Base-by-base conservation (phyloP, 2,113 vertebrate genomes). In the Semicossyphus pulcher region DNA sequence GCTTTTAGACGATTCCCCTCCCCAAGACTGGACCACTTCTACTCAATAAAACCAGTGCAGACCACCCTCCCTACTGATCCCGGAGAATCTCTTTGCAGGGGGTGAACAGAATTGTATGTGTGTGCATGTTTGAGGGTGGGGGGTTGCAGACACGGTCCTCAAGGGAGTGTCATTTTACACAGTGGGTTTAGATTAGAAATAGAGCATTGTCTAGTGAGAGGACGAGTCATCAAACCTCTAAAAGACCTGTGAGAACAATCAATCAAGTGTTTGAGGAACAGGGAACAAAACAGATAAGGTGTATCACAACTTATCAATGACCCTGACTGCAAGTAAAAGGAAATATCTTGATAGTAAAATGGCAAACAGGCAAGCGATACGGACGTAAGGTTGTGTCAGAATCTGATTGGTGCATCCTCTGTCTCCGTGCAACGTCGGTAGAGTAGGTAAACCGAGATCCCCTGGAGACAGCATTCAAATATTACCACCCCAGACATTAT, bases 401-500 rank as follows among this genome's bases (percentile, higher is more conserved):
- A 58, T 88, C 73, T 87, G 85, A 88, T 89, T 88, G 86, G 87
- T 89, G 71, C 82, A 57, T 86, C 81, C 70, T 81, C 86, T 90
- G 87, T 92, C 77, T 88, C 85, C 65, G 80, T 86, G 88, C 85
- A 66, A 49, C 36, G 44, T 72, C 74, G 76, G 73, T 86, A 81
- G 82, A 66, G 36, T 70, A 70, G 85, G 84, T 65, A 70, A 76
- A 72, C 63, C 71, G 69, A 89, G 81, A 85, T 78, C 81, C 89
- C 91, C 87, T 81, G 81, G 91, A 93, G 91, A 94, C 91, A 93
- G 86, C 78, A 74, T 91, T 91, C 87, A 92, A 90, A 94, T 92
- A 92, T 89, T 81, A 90, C 80, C 83, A 88, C 86, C 83, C 54
- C 70, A 41, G 82, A 87, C 92, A 92, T 92, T 92, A 93, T 93